A percentile compares a stretch with the other conserved stretches of the same genome.
Conservation (phyloP, 2,888 invertebrate species). For the Macrosiphum euphorbiae region DNA sequence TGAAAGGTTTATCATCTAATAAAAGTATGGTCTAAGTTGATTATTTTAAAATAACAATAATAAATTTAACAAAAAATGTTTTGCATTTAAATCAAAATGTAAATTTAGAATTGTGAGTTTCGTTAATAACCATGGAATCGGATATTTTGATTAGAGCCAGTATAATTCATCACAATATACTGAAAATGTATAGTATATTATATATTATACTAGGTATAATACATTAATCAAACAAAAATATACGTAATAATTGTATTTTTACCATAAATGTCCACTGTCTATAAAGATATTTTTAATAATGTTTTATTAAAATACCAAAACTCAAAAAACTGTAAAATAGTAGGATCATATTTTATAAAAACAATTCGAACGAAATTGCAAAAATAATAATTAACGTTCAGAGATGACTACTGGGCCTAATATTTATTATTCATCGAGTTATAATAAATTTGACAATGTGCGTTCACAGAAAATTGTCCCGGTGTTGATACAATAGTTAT, state of each 20-base stretch:
- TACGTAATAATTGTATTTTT: too few relatives aligned
- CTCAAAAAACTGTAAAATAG: too few relatives aligned
- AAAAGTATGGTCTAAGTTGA: not conserved
- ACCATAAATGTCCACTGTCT: too few relatives aligned
- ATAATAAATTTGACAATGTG: not conserved
- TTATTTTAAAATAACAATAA: not conserved
- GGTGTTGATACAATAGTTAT: not conserved
- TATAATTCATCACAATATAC: not conserved
- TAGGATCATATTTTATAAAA: too few relatives aligned
- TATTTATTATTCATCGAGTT: not conserved
- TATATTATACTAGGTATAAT: too few relatives aligned
- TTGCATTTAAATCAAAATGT: constrained; percentile 29
- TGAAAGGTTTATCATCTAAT: not conserved
- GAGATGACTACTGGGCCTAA: not conserved
- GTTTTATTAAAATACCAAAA: too few relatives aligned
- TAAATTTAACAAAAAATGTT: constrained; percentile 7
- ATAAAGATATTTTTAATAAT: too few relatives aligned
- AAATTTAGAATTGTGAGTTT: not conserved
- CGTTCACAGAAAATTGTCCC: not conserved
- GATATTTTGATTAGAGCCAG: not conserved
- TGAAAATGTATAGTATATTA: not conserved
- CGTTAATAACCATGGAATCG: not conserved
- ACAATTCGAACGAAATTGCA: too few relatives aligned
- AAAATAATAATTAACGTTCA: not conserved
- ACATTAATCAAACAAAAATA: too few relatives aligned